Evolutionary conservation across 2,888 invertebrate genomes (phyloP).

Genomic region (Steinernema scapterisci): DNA sequence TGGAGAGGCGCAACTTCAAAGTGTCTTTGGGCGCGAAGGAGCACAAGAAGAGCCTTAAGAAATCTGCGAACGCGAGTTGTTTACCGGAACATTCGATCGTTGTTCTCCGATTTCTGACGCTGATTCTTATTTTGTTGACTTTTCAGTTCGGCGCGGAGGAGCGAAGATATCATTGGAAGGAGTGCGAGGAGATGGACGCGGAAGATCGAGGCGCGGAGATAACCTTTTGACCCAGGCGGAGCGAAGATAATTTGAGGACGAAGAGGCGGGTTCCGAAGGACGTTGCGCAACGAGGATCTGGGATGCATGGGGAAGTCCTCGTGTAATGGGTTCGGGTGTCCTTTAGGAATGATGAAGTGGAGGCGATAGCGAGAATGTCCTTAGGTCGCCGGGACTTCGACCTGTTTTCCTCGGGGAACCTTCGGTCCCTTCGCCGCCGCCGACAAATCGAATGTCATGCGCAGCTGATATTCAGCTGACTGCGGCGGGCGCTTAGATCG

Average conservation of each 20-base stretch:
- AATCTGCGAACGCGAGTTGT: no score
- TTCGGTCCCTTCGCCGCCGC: background rate
- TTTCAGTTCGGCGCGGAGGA: no score
- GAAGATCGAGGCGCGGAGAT: background rate
- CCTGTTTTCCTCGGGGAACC: background rate
- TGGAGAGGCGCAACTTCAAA: no score
- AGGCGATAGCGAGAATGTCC: background rate
- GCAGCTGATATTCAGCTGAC: slow-evolving; percentile 5
- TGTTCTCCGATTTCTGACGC: no score
- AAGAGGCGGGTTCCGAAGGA: background rate
- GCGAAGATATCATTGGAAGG: no score
- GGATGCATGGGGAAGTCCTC: background rate
- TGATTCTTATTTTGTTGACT: no score
- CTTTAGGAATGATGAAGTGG: background rate
- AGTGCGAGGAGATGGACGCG: background rate
- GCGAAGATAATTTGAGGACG: background rate
- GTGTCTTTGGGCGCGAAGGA: no score
- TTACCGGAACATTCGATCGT: no score
- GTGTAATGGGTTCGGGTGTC: slow-evolving; percentile 1
- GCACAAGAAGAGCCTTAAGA: no score
- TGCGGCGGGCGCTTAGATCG: no score
- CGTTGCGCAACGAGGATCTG: no score
- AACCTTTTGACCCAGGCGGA: background rate
- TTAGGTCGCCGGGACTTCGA: no score
- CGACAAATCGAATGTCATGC: background rate